These are phyloP conservation scores for Drosophila pectinifera DNA, from an alignment of 1,140 invertebrate species.

Conservation along the genomic window DNA sequence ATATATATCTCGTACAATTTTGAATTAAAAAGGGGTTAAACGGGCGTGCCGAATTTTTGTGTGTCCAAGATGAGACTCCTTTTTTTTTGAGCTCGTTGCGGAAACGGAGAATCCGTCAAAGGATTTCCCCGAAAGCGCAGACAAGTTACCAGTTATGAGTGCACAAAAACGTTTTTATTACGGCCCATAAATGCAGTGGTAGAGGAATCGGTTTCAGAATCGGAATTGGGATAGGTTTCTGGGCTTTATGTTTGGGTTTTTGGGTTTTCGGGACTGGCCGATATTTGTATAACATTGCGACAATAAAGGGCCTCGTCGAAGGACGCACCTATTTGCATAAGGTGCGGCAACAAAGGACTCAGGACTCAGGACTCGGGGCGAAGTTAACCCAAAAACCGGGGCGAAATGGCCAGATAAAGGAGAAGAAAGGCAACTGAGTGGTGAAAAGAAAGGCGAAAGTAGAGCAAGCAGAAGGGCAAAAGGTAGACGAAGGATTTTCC, in stretches of 20 bases:
- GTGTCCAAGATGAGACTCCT: slow-evolving; percentile 52
- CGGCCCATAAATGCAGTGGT: slow-evolving; percentile 57
- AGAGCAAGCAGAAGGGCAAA: slow-evolving; percentile 52
- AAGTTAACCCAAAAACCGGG: slow-evolving; percentile 47
- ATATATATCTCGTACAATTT: slow-evolving; percentile 2
- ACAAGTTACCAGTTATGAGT: slow-evolving; percentile 44
- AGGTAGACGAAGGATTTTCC: slow-evolving; percentile 20
- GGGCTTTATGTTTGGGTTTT: background rate
- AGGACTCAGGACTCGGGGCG: background rate
- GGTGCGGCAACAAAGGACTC: slow-evolving; percentile 25
- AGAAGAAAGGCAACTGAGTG: slow-evolving; percentile 18
- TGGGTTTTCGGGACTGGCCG: slow-evolving; percentile 28
- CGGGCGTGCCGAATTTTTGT: slow-evolving; percentile 67
- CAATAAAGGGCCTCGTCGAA: slow-evolving; percentile 66
- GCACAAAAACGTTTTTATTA: slow-evolving; percentile 66
- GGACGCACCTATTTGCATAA: slow-evolving; percentile 45
- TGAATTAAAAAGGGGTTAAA: slow-evolving; percentile 59
- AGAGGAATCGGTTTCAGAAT: slow-evolving; percentile 6
- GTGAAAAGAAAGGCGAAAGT: slow-evolving; percentile 46
- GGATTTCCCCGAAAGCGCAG: slow-evolving; percentile 36
- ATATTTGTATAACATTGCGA: slow-evolving; percentile 81
- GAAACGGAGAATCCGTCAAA: slow-evolving; percentile 14
- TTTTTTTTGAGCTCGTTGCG: slow-evolving; percentile 25
- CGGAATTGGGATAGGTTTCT: slow-evolving; percentile 1
- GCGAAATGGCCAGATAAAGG: slow-evolving; percentile 11